Conservation (phyloP, 2,797 vertebrate genomes). For the Ctenochaetus hawaiiensis region DNA sequence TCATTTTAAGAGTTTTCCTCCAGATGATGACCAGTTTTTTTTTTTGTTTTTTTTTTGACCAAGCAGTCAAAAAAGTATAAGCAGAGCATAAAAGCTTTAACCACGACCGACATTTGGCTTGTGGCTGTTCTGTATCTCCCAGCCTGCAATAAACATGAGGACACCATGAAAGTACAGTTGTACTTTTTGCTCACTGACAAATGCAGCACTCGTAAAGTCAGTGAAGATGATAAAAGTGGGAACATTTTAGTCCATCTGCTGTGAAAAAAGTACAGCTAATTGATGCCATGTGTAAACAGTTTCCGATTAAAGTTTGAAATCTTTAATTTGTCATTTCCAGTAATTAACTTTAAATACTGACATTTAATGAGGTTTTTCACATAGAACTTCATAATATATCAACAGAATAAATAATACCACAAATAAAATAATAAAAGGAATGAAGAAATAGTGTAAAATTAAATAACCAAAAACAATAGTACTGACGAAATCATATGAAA, state of each 20-base stretch:
- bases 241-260: background rate
- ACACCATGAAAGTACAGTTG: constrained; percentile 36
- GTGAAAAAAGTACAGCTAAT: constrained; percentile 11
- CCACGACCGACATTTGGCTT: constrained; percentile 47
- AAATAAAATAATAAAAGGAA: background rate
- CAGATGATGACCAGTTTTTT: constrained; percentile 28
- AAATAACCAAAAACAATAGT: background rate
- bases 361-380: background rate
- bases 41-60: constrained; percentile 1
- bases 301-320: background rate
- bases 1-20: constrained; percentile 28
- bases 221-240: constrained; percentile 25
- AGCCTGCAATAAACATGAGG: constrained; percentile 59
- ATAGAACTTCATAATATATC: background rate
- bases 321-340: background rate
- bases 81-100: constrained; percentile 39
- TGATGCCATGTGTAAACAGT: background rate
- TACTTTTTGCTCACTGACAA: constrained; percentile 11
- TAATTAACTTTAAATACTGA: background rate
- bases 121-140: constrained; percentile 57
- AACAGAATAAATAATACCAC: background rate
- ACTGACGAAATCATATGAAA: too few relatives aligned
- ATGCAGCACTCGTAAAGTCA: constrained; percentile 8
- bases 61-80: constrained; percentile 25
- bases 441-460: background rate